These are phyloP conservation scores for Lasius platythorax DNA, from an alignment of 2,888 invertebrate genomes.

Conservation along the genomic window DNA sequence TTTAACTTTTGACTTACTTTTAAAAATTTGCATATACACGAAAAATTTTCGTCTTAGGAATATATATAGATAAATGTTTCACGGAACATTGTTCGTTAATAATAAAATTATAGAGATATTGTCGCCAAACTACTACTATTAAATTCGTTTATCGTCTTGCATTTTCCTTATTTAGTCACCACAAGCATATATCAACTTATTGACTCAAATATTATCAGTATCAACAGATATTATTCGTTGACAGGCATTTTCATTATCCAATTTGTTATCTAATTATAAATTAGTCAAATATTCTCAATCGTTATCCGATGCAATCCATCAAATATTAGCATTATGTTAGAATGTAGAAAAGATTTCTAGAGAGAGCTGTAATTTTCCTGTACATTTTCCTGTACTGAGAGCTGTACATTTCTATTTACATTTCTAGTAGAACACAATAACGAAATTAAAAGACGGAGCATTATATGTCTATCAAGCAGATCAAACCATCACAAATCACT, in stretches of 20 bases:
- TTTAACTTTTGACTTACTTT: not conserved
- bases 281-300: constrained; percentile 56
- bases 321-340: constrained; percentile 55
- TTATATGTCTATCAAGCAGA: not conserved
- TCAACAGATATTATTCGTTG: not conserved
- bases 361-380: constrained; percentile 56
- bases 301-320: constrained; percentile 41
- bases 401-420: constrained; percentile 9
- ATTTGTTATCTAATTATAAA: constrained; percentile 46
- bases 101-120: not conserved
- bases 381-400: too few relatives aligned
- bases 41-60: not conserved
- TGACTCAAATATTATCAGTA: not conserved
- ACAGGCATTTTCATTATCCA: not conserved
- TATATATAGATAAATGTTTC: not conserved
- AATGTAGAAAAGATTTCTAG: constrained; percentile 1
- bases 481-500: not conserved
- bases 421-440: not conserved
- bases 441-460: not conserved
- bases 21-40: not conserved
- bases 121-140: not conserved
- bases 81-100: not conserved
- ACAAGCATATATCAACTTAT: constrained; percentile 1
- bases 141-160: not conserved
- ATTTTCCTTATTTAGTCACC: not conserved